Conservation (phyloP, 2,113 vertebrate species). For the Ursus arctos region DNA sequence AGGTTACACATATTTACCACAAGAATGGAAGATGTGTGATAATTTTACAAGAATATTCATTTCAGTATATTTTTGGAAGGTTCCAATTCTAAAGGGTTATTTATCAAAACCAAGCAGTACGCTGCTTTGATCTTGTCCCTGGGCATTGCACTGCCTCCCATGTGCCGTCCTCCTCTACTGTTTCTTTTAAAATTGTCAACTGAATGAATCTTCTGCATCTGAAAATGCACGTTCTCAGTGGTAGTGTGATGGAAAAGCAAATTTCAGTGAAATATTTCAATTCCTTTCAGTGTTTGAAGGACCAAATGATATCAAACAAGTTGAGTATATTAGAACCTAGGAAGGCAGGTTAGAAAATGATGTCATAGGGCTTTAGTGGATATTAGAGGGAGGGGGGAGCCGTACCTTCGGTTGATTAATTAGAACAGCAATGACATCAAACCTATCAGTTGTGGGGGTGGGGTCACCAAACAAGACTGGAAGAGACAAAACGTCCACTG, state of each 20-base stretch:
- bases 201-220: background rate
- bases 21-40: background rate
- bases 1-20: conserved; percentile 36
- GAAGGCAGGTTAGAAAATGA: background rate
- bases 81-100: background rate
- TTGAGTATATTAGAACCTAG: background rate
- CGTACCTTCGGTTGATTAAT: conserved; percentile 3
- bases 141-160: background rate
- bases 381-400: background rate
- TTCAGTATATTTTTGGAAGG: background rate
- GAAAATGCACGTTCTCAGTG: background rate
- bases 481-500: conserved; percentile 10
- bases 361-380: conserved; percentile 7
- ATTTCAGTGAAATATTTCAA: conserved; percentile 44
- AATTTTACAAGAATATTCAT: background rate
- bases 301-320: background rate
- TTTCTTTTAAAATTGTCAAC: background rate
- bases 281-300: conserved; percentile 54
- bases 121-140: background rate
- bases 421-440: conserved; percentile 64
- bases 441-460: conserved; percentile 9
- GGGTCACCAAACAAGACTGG: conserved; percentile 24
- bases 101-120: background rate
- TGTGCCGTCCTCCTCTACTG: background rate
- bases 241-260: background rate